phyloP scores from a whole-genome alignment of 2,113 vertebrate species.

The Stictonetta naevosa region DNA sequence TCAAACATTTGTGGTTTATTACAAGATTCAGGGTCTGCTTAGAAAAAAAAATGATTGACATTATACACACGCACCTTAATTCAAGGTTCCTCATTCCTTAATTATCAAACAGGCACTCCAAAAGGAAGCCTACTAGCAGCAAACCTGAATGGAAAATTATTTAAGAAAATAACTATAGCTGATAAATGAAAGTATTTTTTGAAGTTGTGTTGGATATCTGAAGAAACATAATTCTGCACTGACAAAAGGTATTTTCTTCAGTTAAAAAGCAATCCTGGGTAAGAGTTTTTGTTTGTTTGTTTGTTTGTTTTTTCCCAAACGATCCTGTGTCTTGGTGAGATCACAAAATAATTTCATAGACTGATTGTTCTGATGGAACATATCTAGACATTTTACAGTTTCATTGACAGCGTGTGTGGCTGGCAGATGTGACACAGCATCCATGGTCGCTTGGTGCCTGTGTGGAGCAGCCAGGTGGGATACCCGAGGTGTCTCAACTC shows the following conservation, averaged over 20 bases:
- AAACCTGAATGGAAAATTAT: neutral
- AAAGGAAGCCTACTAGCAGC: neutral
- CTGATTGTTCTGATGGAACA: neutral
- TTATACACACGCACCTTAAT: neutral
- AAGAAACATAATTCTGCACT: neutral
- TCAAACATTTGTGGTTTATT: neutral
- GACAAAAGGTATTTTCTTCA: conserved; percentile 30
- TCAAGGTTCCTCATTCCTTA: neutral
- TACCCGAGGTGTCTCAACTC: conserved; percentile 20
- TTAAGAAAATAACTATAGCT: neutral
- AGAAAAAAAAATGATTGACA: neutral
- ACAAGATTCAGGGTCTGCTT: neutral
- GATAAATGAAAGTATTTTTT: neutral
- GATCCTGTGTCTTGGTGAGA: neutral
- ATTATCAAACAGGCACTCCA: neutral
- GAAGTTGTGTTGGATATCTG: neutral
- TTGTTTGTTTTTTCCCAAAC: neutral
- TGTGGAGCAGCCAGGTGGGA: conserved; percentile 14
- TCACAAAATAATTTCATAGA: neutral
- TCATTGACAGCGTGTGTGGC: neutral
- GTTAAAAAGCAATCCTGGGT: conserved; percentile 4
- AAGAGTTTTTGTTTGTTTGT: neutral
- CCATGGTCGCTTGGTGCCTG: neutral
- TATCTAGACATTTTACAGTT: neutral
- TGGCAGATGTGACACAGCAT: conserved; percentile 12